Base-by-base conservation (phyloP, 2,113 vertebrate species). In the Macquaria ambigua region DNA sequence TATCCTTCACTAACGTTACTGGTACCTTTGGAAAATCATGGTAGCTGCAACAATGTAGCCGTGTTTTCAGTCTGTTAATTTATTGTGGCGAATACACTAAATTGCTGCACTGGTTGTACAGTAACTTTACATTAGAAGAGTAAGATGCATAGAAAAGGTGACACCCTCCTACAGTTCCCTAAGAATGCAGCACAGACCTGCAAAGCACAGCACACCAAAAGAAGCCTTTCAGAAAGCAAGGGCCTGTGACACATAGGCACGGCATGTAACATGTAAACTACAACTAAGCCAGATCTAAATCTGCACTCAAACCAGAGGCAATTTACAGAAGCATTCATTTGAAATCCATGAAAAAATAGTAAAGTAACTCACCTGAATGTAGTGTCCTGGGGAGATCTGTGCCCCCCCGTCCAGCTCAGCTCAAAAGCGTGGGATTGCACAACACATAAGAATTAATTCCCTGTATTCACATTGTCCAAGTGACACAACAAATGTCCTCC, bases 351-450 rank as follows among this genome's bases (percentile, higher is more conserved):
- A 74, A 48, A 72, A 70, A 6, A 74, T 5, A 71, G 9, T 31
- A 77, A 28, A 72, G 82, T 18, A 15, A 88, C 94, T 95, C 88
- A 96, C 96, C 95, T 96, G 90, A 93, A 91, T 82, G 87, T 69
- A 79, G 69, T 91, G n/a, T 81, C 81, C 73, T 74, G 85, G 83
- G 73, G 89, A 92, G 81, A 77, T 86, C 63, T 70, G 56, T 52
- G 53, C 67, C 73, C 1, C 9, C 43, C 18, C 15, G 31, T 86
- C 83, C 74, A 72, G 89, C 70, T 93, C 74, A 91, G 75, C 85
- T 89, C 79, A 85, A 81, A 92, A 90, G 77, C 91, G 94, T 84
- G 39, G 52, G 88, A 87, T 95, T 95, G 90, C 95, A 93, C 92
- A 95, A 95, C 87, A 86, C 68, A 85, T 31, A 77, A 89, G 66